phyloP scores from a whole-genome alignment of 2,888 invertebrate genomes.

The Plebejus argus region DNA sequence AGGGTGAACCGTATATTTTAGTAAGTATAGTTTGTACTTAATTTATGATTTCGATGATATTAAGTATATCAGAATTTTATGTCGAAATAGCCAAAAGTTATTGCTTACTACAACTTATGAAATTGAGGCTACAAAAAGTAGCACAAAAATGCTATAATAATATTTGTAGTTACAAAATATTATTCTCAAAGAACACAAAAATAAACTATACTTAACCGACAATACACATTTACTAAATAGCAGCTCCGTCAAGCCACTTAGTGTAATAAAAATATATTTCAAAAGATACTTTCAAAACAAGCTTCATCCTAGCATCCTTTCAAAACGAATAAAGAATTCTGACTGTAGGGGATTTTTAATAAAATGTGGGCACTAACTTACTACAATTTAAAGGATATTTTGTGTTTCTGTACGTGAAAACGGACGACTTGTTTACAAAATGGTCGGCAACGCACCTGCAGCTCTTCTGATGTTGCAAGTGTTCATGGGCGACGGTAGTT shows the following conservation, averaged over 20 bases:
- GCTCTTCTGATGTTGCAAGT: no score
- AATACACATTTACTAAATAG: conserved; percentile 18
- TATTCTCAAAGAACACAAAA: conserved; percentile 16
- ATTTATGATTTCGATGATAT: background rate
- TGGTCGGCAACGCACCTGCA: no score
- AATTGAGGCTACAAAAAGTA: background rate
- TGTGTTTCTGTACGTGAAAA: background rate
- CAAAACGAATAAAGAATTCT: conserved; percentile 32
- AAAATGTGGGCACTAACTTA: conserved; percentile 17
- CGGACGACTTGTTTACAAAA: background rate
- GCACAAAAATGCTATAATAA: background rate
- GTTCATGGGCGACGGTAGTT: no score
- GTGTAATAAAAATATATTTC: conserved; percentile 33
- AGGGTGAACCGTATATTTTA: background rate
- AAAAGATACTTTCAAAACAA: conserved; percentile 31
- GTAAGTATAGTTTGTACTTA: background rate
- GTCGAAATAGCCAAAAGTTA: background rate
- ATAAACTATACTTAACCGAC: conserved; percentile 23
- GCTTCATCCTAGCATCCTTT: conserved; percentile 22
- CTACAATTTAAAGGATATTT: background rate
- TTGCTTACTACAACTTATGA: background rate
- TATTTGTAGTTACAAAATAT: conserved; percentile 14
- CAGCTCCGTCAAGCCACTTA: conserved; percentile 22
- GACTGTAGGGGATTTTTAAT: conserved; percentile 26
- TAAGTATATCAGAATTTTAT: no score